Evolutionary conservation across 2,113 vertebrate genomes (phyloP).

Genomic region (Morone chrysops): DNA sequence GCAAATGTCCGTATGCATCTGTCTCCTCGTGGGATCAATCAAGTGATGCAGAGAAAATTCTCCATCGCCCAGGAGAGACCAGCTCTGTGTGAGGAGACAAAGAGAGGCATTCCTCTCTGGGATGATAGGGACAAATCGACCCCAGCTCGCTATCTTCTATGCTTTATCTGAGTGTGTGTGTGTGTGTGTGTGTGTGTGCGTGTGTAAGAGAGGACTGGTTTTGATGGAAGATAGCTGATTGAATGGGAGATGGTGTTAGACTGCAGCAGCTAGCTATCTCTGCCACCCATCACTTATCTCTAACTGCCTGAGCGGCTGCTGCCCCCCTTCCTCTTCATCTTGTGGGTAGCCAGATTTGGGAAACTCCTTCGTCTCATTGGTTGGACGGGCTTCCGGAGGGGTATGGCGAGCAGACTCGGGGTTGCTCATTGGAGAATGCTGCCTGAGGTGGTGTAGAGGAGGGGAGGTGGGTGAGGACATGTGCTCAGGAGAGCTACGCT

Average conservation of each 20-base stretch:
- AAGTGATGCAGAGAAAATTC: conserved; percentile 45
- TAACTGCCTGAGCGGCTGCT: conserved; percentile 72
- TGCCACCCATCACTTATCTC: conserved; percentile 87
- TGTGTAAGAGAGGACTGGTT: conserved; percentile 28
- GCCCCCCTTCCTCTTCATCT: conserved; percentile 75
- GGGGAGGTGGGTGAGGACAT: conserved; percentile 80
- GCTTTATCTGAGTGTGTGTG: background rate
- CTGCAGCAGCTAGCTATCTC: conserved; percentile 83
- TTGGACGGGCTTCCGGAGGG: conserved; percentile 59
- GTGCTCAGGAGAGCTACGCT: conserved; percentile 89
- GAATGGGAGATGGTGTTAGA: conserved; percentile 38
- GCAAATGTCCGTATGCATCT: conserved; percentile 44
- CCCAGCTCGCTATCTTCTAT: conserved; percentile 29
- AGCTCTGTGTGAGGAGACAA: conserved; percentile 73
- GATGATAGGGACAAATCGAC: conserved; percentile 22
- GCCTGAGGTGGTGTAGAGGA: conserved; percentile 74
- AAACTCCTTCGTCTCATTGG: conserved; percentile 81
- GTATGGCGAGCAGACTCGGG: conserved; percentile 56
- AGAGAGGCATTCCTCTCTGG: conserved; percentile 55
- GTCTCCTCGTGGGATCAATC: conserved; percentile 49
- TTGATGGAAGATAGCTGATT: conserved; percentile 38
- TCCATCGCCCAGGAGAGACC: conserved; percentile 68
- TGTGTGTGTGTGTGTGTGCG: conserved; percentile 23
- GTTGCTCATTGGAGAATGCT: conserved; percentile 76
- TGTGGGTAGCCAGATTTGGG: conserved; percentile 81